Evolutionary conservation across 2,888 invertebrate species (phyloP).

Genomic region (Eupithecia pulchellata): DNA sequence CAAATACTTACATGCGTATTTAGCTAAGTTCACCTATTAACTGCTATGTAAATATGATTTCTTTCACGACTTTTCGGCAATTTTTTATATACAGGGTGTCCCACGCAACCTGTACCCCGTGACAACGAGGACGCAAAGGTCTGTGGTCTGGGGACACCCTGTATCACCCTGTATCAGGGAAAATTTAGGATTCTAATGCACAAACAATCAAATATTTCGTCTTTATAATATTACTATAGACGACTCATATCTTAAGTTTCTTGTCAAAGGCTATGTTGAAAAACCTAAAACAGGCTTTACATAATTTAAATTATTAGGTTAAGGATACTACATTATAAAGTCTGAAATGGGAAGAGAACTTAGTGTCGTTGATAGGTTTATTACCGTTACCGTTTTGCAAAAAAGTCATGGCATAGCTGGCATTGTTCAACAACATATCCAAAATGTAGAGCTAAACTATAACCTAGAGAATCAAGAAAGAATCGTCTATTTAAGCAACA

Average conservation of each 20-base stretch:
- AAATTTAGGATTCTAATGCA: too few species aligned
- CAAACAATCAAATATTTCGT: too few species aligned
- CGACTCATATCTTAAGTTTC: not conserved
- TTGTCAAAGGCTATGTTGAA: not conserved
- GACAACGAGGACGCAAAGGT: too few species aligned
- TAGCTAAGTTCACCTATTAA: not conserved
- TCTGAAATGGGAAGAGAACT: conserved; percentile 52
- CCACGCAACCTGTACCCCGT: too few species aligned
- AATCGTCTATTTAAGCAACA: conserved; percentile 39
- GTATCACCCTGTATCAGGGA: too few species aligned
- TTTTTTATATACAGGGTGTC: too few species aligned
- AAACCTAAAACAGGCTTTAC: not conserved
- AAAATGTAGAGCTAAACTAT: conserved; percentile 54
- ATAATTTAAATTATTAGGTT: not conserved
- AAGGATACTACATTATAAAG: conserved; percentile 30
- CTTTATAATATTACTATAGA: too few species aligned
- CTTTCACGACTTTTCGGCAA: too few species aligned
- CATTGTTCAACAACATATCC: conserved; percentile 53
- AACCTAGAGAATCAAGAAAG: conserved; percentile 36
- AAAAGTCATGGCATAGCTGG: conserved; percentile 46
- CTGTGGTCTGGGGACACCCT: too few species aligned
- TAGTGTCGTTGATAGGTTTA: conserved; percentile 50
- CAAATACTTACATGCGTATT: conserved; percentile 8
- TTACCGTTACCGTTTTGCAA: conserved; percentile 55
- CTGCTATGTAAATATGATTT: not conserved